phyloP scores from a whole-genome alignment of 1,140 invertebrate species.

The Heliconius hewitsoni region DNA sequence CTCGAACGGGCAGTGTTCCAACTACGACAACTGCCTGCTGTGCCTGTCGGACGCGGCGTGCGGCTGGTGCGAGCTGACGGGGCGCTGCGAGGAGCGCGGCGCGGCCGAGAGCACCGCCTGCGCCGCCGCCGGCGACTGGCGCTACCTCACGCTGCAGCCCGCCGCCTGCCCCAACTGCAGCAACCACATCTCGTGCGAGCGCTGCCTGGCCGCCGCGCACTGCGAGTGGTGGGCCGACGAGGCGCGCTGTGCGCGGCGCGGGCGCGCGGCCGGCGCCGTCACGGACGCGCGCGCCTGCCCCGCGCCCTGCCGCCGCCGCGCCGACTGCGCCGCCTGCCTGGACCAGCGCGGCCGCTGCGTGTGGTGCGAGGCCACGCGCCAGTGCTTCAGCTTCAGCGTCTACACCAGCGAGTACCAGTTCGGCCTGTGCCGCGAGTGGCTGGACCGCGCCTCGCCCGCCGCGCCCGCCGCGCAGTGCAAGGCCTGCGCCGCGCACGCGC shows the following conservation, averaged over 20 bases:
- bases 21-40: slow-evolving; percentile 91
- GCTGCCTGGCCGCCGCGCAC: slow-evolving; percentile 85
- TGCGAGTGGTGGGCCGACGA: slow-evolving; percentile 96
- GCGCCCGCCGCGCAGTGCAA: slow-evolving; percentile 86
- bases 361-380: slow-evolving; percentile 95
- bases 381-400: slow-evolving; percentile 96
- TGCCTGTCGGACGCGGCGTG: slow-evolving; percentile 94
- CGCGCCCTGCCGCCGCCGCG: slow-evolving; percentile 87
- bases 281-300: slow-evolving; percentile 84
- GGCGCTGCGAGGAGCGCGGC: slow-evolving; percentile 84
- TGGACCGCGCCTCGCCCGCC: slow-evolving; percentile 87
- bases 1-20: slow-evolving; percentile 88
- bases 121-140: slow-evolving; percentile 83
- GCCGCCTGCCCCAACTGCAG: slow-evolving; percentile 92
- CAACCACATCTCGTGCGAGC: slow-evolving; percentile 92
- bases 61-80: slow-evolving; percentile 92
- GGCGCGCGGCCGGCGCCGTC: slow-evolving; percentile 87
- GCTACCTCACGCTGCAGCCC: slow-evolving; percentile 90
- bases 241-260: slow-evolving; percentile 90
- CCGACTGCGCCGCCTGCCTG: slow-evolving; percentile 90
- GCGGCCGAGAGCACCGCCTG: slow-evolving; percentile 85
- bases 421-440: slow-evolving; percentile 95
- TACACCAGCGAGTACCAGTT: slow-evolving; percentile 97
- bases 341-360: slow-evolving; percentile 93
- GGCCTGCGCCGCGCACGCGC: slow-evolving; percentile 88